These are phyloP conservation scores for Tapirus terrestris DNA, from an alignment of 2,113 vertebrate genomes.

Conservation along the genomic window DNA sequence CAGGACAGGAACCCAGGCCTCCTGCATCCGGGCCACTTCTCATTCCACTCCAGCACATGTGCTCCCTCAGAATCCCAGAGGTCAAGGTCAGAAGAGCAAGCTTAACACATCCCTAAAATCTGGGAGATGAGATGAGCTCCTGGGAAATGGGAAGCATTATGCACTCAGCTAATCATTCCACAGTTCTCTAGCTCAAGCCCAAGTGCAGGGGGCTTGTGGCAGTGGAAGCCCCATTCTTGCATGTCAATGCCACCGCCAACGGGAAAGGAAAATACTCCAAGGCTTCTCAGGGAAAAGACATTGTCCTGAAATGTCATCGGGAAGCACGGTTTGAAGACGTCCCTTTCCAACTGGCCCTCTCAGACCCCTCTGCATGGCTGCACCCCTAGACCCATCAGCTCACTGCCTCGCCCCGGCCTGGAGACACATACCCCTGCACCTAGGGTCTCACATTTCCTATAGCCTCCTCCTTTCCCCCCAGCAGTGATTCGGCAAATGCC, in stretches of 20 bases:
- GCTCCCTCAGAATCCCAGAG: background rate
- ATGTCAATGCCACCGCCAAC: constrained; percentile 56
- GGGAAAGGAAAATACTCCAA: constrained; percentile 70
- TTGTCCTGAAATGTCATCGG: background rate
- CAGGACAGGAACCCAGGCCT: background rate
- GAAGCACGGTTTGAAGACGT: background rate
- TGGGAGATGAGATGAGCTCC: constrained; percentile 61
- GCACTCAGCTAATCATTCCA: constrained; percentile 75
- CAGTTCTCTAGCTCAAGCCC: constrained; percentile 74
- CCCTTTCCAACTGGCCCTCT: background rate
- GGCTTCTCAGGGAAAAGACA: background rate
- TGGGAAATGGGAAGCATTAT: constrained; percentile 71
- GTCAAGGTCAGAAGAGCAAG: background rate
- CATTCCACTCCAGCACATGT: background rate
- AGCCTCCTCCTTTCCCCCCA: background rate
- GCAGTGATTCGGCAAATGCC: background rate
- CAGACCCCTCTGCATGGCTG: background rate
- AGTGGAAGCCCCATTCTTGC: constrained; percentile 46
- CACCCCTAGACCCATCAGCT: background rate
- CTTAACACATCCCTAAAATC: background rate
- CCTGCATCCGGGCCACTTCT: background rate
- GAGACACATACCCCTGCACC: background rate
- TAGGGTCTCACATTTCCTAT: background rate
- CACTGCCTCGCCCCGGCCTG: background rate
- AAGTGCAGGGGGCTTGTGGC: constrained; percentile 65